These are phyloP conservation scores for Mesorhabditis belari DNA, from an alignment of 2,888 invertebrate genomes.

Conservation along the genomic window DNA sequence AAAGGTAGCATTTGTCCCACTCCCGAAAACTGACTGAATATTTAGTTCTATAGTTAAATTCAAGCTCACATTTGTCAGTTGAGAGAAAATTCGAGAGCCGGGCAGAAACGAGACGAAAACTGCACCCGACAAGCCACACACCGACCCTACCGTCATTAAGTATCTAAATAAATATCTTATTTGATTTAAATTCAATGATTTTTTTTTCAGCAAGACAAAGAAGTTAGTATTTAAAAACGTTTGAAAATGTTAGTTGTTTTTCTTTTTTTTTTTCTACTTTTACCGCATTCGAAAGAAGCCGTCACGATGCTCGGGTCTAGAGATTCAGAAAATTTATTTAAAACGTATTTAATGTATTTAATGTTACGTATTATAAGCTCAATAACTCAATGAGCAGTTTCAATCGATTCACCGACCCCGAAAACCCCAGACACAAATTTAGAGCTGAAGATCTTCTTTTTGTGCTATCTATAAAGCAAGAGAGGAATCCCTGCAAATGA, in stretches of 20 bases:
- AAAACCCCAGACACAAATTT: too few species aligned
- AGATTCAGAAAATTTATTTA: too few species aligned
- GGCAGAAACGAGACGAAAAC: conserved; percentile 24
- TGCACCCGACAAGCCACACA: conserved; percentile 29
- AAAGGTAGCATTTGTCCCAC: background rate
- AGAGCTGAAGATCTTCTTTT: too few species aligned
- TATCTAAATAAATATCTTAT: conserved; percentile 16
- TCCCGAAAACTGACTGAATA: too few species aligned
- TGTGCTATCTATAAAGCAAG: too few species aligned
- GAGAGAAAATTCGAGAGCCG: conserved; percentile 17
- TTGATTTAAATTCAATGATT: background rate
- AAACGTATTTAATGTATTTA: too few species aligned
- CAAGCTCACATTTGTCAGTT: background rate
- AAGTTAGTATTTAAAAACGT: background rate
- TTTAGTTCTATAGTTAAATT: too few species aligned
- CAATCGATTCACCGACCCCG: too few species aligned
- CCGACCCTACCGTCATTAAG: conserved; percentile 31
- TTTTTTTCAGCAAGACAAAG: too few species aligned
- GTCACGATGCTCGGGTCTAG: background rate
- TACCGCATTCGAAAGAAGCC: background rate
- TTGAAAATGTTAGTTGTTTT: background rate
- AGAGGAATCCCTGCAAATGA: too few species aligned
- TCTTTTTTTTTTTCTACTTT: background rate
- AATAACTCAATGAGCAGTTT: too few species aligned
- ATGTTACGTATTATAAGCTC: too few species aligned